Percentiles rank a stretch among this genome's conserved stretches.
Evolutionary conservation across 2,113 vertebrate genomes (phyloP).

Genomic region (Steatornis caripensis): DNA sequence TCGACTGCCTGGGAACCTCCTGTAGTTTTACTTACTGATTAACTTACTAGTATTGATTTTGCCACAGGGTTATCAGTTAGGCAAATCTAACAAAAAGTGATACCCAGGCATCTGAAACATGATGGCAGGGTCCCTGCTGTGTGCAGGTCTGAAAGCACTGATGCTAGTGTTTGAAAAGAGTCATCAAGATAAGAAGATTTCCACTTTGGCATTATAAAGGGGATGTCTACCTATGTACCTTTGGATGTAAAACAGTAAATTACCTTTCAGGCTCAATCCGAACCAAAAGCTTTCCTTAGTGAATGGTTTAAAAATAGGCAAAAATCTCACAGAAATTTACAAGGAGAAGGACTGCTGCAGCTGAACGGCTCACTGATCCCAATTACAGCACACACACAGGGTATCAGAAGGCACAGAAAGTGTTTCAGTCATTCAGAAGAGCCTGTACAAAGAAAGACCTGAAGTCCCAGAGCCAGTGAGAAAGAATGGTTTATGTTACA

Average conservation of each 20-base stretch:
- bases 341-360: not conserved
- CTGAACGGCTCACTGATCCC: not conserved
- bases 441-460: not conserved
- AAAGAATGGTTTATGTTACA: not conserved
- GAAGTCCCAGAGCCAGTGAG: not conserved
- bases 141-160: not conserved
- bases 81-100: not conserved
- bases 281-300: not conserved
- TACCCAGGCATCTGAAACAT: not conserved
- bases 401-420: not conserved
- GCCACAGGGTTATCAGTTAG: not conserved
- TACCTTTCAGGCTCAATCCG: not conserved
- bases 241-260: not conserved
- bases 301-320: not conserved
- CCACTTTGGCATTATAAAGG: not conserved
- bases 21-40: not conserved
- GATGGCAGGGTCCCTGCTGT: rapidly evolving
- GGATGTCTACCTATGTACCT: not conserved
- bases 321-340: not conserved
- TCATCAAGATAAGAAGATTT: not conserved
- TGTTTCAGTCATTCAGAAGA: not conserved
- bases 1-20: not conserved
- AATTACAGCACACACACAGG: not conserved
- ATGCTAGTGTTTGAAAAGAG: not conserved
- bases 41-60: not conserved